phyloP scores from a whole-genome alignment of 2,797 vertebrate species.

The Emys orbicularis region DNA sequence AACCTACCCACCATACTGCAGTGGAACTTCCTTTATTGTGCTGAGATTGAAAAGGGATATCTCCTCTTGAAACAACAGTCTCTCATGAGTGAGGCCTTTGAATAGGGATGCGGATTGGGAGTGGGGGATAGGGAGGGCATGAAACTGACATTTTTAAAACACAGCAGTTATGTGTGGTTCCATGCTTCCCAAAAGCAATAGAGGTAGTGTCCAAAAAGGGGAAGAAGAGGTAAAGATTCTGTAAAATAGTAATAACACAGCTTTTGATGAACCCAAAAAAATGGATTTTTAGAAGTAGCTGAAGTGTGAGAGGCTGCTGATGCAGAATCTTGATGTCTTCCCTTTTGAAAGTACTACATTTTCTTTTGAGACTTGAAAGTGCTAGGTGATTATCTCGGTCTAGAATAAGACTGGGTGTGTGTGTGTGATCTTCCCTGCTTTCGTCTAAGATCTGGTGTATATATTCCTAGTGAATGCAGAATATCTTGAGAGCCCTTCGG shows the following conservation, averaged over 20 bases:
- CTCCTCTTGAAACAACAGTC: too few relatives aligned
- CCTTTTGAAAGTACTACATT: neutral
- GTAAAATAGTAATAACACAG: neutral
- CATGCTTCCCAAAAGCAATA: too few relatives aligned
- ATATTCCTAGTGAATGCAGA: neutral
- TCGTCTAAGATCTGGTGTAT: neutral
- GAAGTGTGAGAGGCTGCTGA: neutral
- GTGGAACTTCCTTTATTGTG: too few relatives aligned
- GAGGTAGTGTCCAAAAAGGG: neutral
- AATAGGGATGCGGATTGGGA: too few relatives aligned
- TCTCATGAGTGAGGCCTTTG: too few relatives aligned
- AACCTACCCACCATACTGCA: too few relatives aligned
- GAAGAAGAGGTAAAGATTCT: neutral
- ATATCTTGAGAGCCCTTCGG: neutral
- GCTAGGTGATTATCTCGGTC: too few relatives aligned
- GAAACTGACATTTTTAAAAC: too few relatives aligned
- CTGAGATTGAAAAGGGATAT: too few relatives aligned
- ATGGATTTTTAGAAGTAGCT: neutral
- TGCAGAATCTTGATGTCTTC: neutral
- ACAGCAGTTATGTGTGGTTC: too few relatives aligned
- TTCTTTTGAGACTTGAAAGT: neutral
- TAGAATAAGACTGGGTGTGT: too few relatives aligned
- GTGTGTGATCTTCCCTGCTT: neutral
- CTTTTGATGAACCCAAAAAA: neutral
- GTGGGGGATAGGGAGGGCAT: too few relatives aligned